Percentiles rank a stretch among this genome's conserved stretches.
Conservation (phyloP, 1,140 invertebrate genomes). For the Drosophila sproati region DNA sequence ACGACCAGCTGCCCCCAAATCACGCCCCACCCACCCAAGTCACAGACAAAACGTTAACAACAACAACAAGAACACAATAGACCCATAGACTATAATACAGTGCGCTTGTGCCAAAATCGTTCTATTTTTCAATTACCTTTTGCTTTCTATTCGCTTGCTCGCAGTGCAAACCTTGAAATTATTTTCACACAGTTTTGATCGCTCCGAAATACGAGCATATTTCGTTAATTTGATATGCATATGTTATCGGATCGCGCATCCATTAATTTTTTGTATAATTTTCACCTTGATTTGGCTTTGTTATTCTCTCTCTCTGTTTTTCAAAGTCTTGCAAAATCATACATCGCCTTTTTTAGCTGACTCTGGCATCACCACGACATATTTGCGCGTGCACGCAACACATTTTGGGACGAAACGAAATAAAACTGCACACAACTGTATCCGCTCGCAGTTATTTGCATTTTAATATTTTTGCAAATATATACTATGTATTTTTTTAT, state of each 20-base stretch:
- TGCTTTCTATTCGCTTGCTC: conserved; percentile 79
- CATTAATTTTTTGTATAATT: conserved; percentile 76
- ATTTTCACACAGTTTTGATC: conserved; percentile 80
- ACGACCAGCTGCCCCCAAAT: conserved; percentile 74
- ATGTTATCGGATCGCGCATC: conserved; percentile 74
- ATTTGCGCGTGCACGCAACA: conserved; percentile 52
- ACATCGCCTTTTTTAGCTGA: conserved; percentile 70
- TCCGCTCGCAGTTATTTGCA: conserved; percentile 54
- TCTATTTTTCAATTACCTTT: conserved; percentile 84
- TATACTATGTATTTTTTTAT: conserved; percentile 55
- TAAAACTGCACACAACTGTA: conserved; percentile 45
- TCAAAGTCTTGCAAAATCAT: conserved; percentile 77
- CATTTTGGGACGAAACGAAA: conserved; percentile 50
- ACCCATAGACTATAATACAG: conserved; percentile 50
- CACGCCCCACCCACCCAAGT: conserved; percentile 73
- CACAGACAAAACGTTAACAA: conserved; percentile 60
- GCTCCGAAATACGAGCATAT: conserved; percentile 73
- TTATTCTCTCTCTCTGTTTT: conserved; percentile 69
- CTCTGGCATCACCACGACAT: conserved; percentile 54
- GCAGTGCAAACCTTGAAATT: conserved; percentile 80
- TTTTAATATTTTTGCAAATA: conserved; percentile 48
- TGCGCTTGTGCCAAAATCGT: conserved; percentile 83
- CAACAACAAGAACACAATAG: conserved; percentile 41
- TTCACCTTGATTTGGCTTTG: conserved; percentile 78
- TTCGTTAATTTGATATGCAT: conserved; percentile 73